Evolutionary conservation across 2,797 vertebrate genomes (phyloP).

Genomic region (Pseudochirops cupreus): DNA sequence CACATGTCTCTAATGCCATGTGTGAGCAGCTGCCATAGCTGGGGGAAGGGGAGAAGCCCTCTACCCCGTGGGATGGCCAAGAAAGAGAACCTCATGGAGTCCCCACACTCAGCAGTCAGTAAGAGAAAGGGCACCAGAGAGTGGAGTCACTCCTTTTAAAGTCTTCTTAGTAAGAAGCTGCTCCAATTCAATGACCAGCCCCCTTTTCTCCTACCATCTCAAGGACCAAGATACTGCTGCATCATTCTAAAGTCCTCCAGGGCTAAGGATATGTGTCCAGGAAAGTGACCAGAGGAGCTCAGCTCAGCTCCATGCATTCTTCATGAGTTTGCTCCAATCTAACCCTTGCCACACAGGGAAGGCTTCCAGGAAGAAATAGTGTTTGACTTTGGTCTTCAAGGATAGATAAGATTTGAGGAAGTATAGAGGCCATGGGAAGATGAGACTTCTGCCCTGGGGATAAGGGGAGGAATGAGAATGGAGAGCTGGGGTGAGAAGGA

Average conservation of each 20-base stretch:
- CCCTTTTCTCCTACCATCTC: not conserved
- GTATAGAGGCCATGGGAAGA: not conserved
- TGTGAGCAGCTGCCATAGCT: not conserved
- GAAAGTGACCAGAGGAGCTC: not conserved
- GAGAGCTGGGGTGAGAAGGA: not conserved
- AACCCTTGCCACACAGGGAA: not conserved
- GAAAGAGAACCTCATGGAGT: not conserved
- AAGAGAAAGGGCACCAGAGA: not conserved
- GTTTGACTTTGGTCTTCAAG: not conserved
- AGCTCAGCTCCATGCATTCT: not conserved
- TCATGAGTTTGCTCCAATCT: not conserved
- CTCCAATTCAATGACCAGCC: not conserved
- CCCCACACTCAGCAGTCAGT: no score
- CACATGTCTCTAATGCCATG: not conserved
- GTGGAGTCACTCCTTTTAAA: not conserved
- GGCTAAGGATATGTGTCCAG: not conserved
- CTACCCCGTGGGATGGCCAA: not conserved
- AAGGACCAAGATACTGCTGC: not conserved
- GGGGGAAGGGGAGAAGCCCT: not conserved
- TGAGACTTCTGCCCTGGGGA: not conserved
- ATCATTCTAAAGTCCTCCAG: not conserved
- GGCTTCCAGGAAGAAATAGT: not conserved
- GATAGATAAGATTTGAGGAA: not conserved
- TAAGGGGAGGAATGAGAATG: not conserved
- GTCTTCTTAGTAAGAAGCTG: not conserved